A percentile compares a stretch with the other conserved stretches of the same genome.
Conservation (phyloP, 1,140 invertebrate species). For the Listronotus oregonensis region DNA sequence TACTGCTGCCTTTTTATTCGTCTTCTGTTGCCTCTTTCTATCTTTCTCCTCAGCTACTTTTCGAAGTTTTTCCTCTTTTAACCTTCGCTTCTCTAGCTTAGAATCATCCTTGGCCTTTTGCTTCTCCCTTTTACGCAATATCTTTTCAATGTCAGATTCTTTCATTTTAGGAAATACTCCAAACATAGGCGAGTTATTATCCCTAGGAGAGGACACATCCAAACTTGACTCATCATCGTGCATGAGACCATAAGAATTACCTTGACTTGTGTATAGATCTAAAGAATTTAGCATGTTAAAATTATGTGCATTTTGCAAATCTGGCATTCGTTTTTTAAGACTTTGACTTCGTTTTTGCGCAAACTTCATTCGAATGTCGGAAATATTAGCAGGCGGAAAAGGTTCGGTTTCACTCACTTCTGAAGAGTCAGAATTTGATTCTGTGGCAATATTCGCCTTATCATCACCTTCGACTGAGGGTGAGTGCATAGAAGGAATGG, state of each 20-base stretch:
- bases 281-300: slow-evolving; percentile 53
- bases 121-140: slow-evolving; percentile 70
- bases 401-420: slow-evolving; percentile 60
- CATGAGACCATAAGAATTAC: slow-evolving; percentile 57
- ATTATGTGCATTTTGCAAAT: slow-evolving; percentile 51
- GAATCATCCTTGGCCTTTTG: slow-evolving; percentile 79
- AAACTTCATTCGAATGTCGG: slow-evolving; percentile 46
- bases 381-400: slow-evolving; percentile 40
- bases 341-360: slow-evolving; percentile 54
- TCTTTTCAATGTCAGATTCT: slow-evolving; percentile 66
- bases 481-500: slow-evolving; percentile 60
- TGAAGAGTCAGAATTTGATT: slow-evolving; percentile 61
- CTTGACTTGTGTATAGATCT: slow-evolving; percentile 49
- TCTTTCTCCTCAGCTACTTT: slow-evolving; percentile 74
- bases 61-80: slow-evolving; percentile 75
- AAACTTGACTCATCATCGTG: slow-evolving; percentile 71
- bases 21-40: slow-evolving; percentile 73
- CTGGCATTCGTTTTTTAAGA: slow-evolving; percentile 55
- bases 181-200: slow-evolving; percentile 73
- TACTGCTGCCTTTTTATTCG: slow-evolving; percentile 60
- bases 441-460: slow-evolving; percentile 54
- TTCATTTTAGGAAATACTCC: slow-evolving; percentile 67
- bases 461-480: slow-evolving; percentile 53
- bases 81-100: slow-evolving; percentile 72
- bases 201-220: slow-evolving; percentile 69